Percentiles rank a stretch among this genome's conserved stretches.
Evolutionary conservation across 2,113 vertebrate genomes (phyloP).

Genomic region (Elaphurus davidianus): DNA sequence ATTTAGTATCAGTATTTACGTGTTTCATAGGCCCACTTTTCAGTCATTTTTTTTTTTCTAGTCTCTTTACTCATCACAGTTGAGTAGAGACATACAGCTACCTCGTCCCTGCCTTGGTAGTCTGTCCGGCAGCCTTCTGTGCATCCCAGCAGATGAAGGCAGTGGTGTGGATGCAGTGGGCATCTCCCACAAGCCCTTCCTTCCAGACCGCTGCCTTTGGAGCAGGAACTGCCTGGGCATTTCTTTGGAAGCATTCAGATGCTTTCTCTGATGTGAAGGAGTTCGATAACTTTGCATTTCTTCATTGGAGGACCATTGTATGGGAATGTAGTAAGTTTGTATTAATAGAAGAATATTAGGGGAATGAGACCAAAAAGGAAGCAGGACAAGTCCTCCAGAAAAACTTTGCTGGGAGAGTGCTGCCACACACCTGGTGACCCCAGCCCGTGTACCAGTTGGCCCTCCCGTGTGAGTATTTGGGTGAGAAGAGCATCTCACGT

Average conservation of each 20-base stretch:
- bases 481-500: neutral
- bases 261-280: neutral
- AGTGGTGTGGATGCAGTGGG: fast-evolving
- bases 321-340: neutral
- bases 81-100: fast-evolving
- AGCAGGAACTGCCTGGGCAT: neutral
- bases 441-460: fast-evolving
- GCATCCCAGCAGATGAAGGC: neutral
- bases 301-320: neutral
- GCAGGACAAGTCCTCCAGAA: neutral
- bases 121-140: neutral
- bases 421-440: neutral
- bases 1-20: neutral
- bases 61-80: neutral
- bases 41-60: neutral
- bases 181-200: neutral
- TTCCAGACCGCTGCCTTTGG: fast-evolving
- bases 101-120: neutral
- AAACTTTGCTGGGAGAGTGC: neutral
- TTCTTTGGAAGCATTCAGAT: neutral
- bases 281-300: neutral
- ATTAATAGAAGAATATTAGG: neutral
- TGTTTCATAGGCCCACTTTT: neutral
- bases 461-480: fast-evolving
- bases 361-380: neutral